Conservation (phyloP, 2,113 vertebrate species). For the Cathartes aura region DNA sequence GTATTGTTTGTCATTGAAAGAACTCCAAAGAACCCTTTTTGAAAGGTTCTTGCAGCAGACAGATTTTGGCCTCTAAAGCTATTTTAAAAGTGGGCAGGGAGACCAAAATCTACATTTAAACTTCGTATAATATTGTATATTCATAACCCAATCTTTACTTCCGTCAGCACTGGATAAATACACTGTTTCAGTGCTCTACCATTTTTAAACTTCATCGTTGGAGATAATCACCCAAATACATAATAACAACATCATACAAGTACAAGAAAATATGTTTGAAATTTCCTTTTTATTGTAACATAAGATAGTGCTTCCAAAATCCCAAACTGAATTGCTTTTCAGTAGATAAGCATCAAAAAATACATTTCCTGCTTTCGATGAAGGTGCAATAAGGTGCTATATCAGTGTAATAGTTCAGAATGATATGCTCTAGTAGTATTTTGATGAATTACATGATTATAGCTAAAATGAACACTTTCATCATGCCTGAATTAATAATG, state of each 20-base stretch:
- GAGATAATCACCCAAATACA: slow-evolving; percentile 46
- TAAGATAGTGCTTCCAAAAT: slow-evolving; percentile 45
- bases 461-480: slow-evolving; percentile 93
- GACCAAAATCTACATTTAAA: not conserved
- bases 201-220: slow-evolving; percentile 38
- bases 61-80: not conserved
- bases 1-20: not conserved
- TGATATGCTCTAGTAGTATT: slow-evolving; percentile 86
- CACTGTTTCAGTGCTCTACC: not conserved
- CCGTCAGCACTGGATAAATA: not conserved
- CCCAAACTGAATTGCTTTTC: slow-evolving; percentile 71
- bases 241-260: slow-evolving; percentile 33
- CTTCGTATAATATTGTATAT: not conserved
- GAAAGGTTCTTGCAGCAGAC: not conserved
- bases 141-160: not conserved
- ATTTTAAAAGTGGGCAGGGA: not conserved
- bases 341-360: slow-evolving; percentile 73
- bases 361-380: slow-evolving; percentile 71
- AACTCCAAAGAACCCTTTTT: not conserved
- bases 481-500: slow-evolving; percentile 85
- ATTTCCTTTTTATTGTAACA: slow-evolving; percentile 58
- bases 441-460: slow-evolving; percentile 96
- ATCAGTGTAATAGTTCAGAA: slow-evolving; percentile 83
- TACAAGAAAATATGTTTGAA: slow-evolving; percentile 54
- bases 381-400: slow-evolving; percentile 79